These are phyloP conservation scores for Hylaeus anthracinus DNA, from an alignment of 1,140 invertebrate species.

Conservation along the genomic window DNA sequence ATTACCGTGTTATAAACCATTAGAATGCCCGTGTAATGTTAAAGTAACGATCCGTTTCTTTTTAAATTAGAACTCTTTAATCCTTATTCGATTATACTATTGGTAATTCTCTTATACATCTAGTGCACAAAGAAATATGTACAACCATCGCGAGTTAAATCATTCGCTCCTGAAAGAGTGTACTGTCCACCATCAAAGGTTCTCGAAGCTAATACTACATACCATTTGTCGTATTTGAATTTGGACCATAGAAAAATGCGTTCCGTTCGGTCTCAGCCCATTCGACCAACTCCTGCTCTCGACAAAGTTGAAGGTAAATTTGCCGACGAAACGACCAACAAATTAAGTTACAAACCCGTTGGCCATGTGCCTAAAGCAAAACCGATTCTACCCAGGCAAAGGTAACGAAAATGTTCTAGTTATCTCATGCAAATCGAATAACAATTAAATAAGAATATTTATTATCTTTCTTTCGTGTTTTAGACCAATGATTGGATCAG, in stretches of 20 bases:
- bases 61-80: neutral
- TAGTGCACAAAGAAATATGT: slow-evolving; percentile 80
- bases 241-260: slow-evolving; percentile 67
- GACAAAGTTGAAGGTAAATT: slow-evolving; percentile 68
- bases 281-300: slow-evolving; percentile 74
- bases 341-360: slow-evolving; percentile 70
- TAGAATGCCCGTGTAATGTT: slow-evolving; percentile 45
- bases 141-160: slow-evolving; percentile 82
- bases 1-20: slow-evolving; percentile 1
- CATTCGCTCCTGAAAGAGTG: slow-evolving; percentile 78
- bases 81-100: neutral
- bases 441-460: neutral
- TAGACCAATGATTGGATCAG: slow-evolving; percentile 74
- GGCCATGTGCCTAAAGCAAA: slow-evolving; percentile 66
- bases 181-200: slow-evolving; percentile 80
- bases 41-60: slow-evolving; percentile 55
- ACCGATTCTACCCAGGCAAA: slow-evolving; percentile 69
- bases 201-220: slow-evolving; percentile 82
- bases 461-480: neutral
- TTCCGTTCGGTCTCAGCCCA: slow-evolving; percentile 64
- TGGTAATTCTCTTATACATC: neutral
- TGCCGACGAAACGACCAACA: slow-evolving; percentile 69
- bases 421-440: neutral
- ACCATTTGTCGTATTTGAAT: slow-evolving; percentile 82
- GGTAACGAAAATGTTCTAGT: slow-evolving; percentile 52